These are phyloP conservation scores for Arge pagana DNA, from an alignment of 2,888 invertebrate genomes.

Conservation along the genomic window DNA sequence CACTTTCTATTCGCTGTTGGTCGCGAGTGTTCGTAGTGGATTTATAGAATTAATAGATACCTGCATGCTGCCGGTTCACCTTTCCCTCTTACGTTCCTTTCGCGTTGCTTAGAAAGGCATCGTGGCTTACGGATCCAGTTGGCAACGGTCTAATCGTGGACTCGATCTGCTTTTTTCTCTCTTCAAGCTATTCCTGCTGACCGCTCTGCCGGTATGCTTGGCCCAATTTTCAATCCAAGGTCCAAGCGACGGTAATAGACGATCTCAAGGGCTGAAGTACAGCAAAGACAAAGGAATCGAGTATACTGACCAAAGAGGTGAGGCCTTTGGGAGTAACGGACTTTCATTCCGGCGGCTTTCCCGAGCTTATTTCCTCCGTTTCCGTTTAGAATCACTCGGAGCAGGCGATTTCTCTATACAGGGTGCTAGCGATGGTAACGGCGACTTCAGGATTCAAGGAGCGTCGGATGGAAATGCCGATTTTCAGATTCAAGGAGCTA, in stretches of 20 bases:
- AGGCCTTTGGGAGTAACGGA: not conserved
- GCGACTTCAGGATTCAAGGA: conserved; percentile 42
- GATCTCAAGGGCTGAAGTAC: conserved; percentile 51
- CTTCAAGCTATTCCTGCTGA: conserved; percentile 45
- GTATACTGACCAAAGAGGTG: conserved; percentile 49
- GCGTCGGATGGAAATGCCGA: conserved; percentile 44
- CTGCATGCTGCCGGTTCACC: too few species aligned
- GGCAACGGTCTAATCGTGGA: too few species aligned
- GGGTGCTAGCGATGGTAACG: conserved; percentile 33
- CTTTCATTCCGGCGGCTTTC: not conserved
- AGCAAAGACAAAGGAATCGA: conserved; percentile 52
- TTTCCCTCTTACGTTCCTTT: too few species aligned
- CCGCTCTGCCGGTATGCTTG: conserved; percentile 45
- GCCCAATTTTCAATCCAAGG: conserved; percentile 54
- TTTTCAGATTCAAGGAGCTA: conserved; percentile 49
- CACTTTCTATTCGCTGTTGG: too few species aligned
- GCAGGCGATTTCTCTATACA: conserved; percentile 32
- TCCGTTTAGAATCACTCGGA: conserved; percentile 38
- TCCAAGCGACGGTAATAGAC: conserved; percentile 52
- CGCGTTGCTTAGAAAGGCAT: too few species aligned
- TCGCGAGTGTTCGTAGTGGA: too few species aligned
- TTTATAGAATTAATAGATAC: too few species aligned
- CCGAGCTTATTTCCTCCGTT: not conserved
- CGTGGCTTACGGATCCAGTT: too few species aligned
- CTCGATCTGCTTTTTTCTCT: too few species aligned